Evolutionary conservation across 2,888 invertebrate genomes (phyloP).

Genomic region (Dicyrtomina minuta): DNA sequence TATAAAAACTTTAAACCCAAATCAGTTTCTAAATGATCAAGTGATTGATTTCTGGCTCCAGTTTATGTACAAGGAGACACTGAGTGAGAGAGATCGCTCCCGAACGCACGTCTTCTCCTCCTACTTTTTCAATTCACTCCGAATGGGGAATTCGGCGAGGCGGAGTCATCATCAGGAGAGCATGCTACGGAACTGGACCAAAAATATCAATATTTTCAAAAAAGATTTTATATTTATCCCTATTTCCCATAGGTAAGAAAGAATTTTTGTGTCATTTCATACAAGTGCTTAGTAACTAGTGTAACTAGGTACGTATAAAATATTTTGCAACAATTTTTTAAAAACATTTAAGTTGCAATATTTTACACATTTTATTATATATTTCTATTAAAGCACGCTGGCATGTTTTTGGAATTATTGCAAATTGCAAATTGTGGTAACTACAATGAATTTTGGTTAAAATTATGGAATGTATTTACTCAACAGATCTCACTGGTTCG

Average conservation of each 20-base stretch:
- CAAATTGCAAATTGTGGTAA: no score
- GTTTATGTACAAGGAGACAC: constrained; percentile 56
- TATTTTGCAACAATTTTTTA: no score
- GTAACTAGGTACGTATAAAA: no score
- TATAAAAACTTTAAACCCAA: constrained; percentile 84
- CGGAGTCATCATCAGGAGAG: background rate
- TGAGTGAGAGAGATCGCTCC: constrained; percentile 70
- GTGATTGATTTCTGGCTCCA: constrained; percentile 97
- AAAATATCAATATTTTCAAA: constrained; percentile 90
- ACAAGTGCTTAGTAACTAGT: no score
- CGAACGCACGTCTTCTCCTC: constrained; percentile 93
- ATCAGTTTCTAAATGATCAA: constrained; percentile 94
- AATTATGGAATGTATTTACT: no score
- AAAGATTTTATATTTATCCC: constrained; percentile 97
- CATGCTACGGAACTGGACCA: constrained; percentile 82
- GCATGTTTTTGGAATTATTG: no score
- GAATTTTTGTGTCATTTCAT: no score
- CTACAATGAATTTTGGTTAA: no score
- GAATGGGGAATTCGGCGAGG: background rate
- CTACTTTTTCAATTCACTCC: constrained; percentile 75
- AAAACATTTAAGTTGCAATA: no score
- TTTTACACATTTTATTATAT: no score
- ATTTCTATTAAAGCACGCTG: no score
- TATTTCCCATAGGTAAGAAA: constrained; percentile 93
- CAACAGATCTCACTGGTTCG: constrained; percentile 87